Conservation (phyloP, 2,113 vertebrate genomes). For the Microcebus ravelobensis region DNA sequence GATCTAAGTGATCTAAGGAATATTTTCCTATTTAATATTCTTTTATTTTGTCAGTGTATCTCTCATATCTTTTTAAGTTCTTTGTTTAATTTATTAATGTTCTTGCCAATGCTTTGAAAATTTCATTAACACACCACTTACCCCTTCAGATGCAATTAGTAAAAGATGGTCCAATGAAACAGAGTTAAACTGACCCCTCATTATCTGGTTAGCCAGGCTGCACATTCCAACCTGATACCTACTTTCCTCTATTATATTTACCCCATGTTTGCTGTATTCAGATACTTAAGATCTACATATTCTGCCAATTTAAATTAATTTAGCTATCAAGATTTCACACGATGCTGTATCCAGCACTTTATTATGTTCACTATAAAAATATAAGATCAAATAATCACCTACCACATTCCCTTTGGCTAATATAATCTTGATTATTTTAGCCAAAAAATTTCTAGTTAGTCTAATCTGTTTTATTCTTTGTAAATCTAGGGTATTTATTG, state of each 20-base stretch:
- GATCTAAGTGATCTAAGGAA: constrained; percentile 59
- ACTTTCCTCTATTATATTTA: constrained; percentile 65
- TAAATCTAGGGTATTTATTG: constrained; percentile 62
- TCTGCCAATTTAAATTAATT: constrained; percentile 77
- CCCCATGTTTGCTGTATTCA: constrained; percentile 59
- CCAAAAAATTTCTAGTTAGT: constrained; percentile 69
- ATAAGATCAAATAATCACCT: constrained; percentile 71
- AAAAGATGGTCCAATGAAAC: constrained; percentile 64
- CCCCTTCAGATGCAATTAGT: constrained; percentile 72
- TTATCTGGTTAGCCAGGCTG: constrained; percentile 71
- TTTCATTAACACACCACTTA: constrained; percentile 76
- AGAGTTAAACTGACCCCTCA: constrained; percentile 62
- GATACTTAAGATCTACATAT: constrained; percentile 72
- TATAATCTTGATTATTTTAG: constrained; percentile 65
- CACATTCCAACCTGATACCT: constrained; percentile 62
- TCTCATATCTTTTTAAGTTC: constrained; percentile 69
- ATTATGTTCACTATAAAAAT: constrained; percentile 50
- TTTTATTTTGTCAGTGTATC: constrained; percentile 59
- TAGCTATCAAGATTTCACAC: constrained; percentile 76
- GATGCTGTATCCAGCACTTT: constrained; percentile 55
- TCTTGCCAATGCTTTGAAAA: constrained; percentile 75
- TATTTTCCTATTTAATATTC: constrained; percentile 56
- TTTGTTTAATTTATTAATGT: constrained; percentile 77
- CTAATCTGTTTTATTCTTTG: constrained; percentile 65
- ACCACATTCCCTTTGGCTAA: constrained; percentile 66